Conservation (phyloP, 2,113 vertebrate genomes). For the Anthoscopus minutus region DNA sequence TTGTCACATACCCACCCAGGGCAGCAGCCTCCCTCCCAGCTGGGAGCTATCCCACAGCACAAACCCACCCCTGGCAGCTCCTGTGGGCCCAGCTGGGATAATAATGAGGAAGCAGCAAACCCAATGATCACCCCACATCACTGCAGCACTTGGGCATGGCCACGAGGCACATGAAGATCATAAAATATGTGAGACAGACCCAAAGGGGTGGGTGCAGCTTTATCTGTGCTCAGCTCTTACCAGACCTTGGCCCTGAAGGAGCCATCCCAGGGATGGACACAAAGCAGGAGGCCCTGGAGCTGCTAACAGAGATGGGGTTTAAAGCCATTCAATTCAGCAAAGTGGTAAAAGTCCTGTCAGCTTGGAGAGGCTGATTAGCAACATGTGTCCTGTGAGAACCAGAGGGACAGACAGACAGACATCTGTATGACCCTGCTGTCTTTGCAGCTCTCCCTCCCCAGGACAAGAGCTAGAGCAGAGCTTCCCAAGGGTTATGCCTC, state of each 20-base stretch:
- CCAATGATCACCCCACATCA: background rate
- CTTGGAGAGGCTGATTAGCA: background rate
- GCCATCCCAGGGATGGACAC: background rate
- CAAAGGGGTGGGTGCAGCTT: background rate
- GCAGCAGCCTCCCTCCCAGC: background rate
- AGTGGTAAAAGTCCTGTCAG: background rate
- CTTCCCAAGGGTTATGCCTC: background rate
- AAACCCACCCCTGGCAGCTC: background rate
- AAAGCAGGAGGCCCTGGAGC: background rate
- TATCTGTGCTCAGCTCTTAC: background rate
- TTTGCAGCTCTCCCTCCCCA: background rate
- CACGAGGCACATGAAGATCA: background rate
- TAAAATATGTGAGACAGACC: background rate
- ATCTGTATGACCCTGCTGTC: background rate
- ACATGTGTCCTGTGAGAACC: background rate
- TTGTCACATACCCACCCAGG: fast-evolving
- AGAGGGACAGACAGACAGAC: background rate
- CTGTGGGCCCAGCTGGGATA: fast-evolving
- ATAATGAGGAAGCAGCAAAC: background rate
- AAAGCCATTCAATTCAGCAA: background rate
- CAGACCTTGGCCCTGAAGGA: background rate
- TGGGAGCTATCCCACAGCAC: background rate
- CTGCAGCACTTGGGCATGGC: background rate
- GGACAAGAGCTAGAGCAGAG: background rate
- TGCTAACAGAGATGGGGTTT: background rate